These are phyloP conservation scores for Gastrophysa polygoni DNA, from an alignment of 2,888 invertebrate species.

Conservation along the genomic window DNA sequence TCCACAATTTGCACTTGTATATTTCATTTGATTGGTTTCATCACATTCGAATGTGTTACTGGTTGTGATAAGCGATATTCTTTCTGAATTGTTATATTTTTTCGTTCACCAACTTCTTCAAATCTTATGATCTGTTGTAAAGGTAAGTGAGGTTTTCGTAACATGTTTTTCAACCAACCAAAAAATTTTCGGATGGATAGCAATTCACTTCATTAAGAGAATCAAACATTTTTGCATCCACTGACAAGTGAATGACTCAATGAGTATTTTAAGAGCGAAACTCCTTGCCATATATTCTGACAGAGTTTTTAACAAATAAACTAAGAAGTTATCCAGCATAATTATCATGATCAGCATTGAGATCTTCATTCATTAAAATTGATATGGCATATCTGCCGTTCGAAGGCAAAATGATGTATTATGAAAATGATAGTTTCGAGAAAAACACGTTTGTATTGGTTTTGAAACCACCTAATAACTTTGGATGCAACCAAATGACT, in stretches of 20 bases:
- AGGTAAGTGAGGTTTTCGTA: constrained; percentile 21
- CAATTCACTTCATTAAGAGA: constrained; percentile 14
- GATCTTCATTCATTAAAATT: constrained; percentile 25
- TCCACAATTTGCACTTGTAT: too few relatives aligned
- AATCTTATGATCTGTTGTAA: constrained; percentile 17
- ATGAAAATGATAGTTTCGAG: too few relatives aligned
- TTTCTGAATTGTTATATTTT: neutral
- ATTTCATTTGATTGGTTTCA: neutral
- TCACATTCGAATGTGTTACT: constrained; percentile 1
- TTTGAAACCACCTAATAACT: too few relatives aligned
- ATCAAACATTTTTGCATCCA: constrained; percentile 15
- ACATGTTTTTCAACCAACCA: constrained; percentile 14
- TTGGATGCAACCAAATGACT: too few relatives aligned
- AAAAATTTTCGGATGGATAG: constrained; percentile 21
- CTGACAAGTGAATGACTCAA: constrained; percentile 15
- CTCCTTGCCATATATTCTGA: constrained; percentile 20
- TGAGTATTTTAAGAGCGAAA: constrained; percentile 19
- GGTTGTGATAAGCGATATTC: neutral
- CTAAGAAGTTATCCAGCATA: constrained; percentile 29
- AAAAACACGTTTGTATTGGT: too few relatives aligned
- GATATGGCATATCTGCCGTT: constrained; percentile 32
- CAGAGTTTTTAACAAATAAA: constrained; percentile 17
- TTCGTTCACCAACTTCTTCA: neutral
- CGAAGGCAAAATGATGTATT: too few relatives aligned
- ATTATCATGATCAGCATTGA: constrained; percentile 28